Evolutionary conservation across 2,888 invertebrate genomes (phyloP), one percentile per base, ranked within the genome.

Genomic region (Drosophila maculinotata): DNA sequence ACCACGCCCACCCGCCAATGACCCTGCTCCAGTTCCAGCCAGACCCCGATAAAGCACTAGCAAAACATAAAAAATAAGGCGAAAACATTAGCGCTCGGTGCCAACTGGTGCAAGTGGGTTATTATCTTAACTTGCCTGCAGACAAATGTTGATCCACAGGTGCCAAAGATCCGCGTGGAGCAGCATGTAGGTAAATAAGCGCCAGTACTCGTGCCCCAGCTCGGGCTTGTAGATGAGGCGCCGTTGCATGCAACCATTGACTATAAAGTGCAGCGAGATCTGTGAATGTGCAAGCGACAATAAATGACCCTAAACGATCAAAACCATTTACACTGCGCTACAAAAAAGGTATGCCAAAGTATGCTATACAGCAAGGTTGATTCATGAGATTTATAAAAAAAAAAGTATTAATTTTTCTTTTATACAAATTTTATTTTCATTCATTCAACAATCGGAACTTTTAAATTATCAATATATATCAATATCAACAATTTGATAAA

Each of bases 91-190:
- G 8, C 9, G 33, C 23, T 10, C 8, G 1, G 9, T 8, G 9
- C 9, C 17, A 44, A 41, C 8, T 42, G 33, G 45, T 20, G 35
- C 15, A 26, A n/a, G 15, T 17, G 33, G 30, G n/a, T 20, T 20
- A 17, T 20, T 17, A 17, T 12, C 12, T 12, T 15, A 9, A 39
- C 80, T 78, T 51, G 94, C 92, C 92, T 96, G 96, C 69, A 96
- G 94, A 69, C 94, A 91, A 71, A 95, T 92, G 92, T 97, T 97
- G 83, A 97, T 93, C 17, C 94, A 92, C 64, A 97, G 92, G 90
- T 97, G 97, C 44, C 94, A 93, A 83, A 93, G 92, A 91, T 94
- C 95, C 53, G 95, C 95, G 92, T 97, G 97, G 56, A 97, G 92
- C 76, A 95, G 92, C 93, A 95, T 95, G 91, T 97, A 97, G 38